A percentile compares a stretch with the other conserved stretches of the same genome.
Conservation (phyloP, 2,797 vertebrate genomes). For the Kryptolebias ocellatus region DNA sequence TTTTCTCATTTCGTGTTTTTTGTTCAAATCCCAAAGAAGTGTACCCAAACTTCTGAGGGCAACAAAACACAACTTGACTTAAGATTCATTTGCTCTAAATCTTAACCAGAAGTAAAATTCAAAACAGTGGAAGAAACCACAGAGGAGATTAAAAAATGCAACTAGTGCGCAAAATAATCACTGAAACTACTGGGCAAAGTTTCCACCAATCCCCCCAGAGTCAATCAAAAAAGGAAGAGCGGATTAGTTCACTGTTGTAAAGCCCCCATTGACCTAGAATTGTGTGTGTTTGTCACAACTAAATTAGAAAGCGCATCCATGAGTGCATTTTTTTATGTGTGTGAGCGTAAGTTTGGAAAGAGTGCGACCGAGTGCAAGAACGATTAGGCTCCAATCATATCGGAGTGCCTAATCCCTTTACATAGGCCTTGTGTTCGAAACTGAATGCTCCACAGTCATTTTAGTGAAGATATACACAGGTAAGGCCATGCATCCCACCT, state of each 20-base stretch:
- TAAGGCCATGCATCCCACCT: slow-evolving; percentile 22
- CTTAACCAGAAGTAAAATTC: slow-evolving; percentile 19
- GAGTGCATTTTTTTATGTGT: slow-evolving; percentile 43
- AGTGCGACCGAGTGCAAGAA: slow-evolving; percentile 29
- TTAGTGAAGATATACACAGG: slow-evolving; percentile 7
- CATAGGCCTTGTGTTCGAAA: slow-evolving; percentile 34
- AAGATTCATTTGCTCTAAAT: slow-evolving; percentile 35
- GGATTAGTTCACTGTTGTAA: slow-evolving; percentile 63
- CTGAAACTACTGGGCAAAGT: slow-evolving; percentile 49
- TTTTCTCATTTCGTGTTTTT: slow-evolving; percentile 63
- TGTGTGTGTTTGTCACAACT: slow-evolving; percentile 51
- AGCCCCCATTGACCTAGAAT: slow-evolving; percentile 69
- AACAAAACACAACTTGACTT: slow-evolving; percentile 43
- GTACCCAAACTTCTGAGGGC: slow-evolving; percentile 37
- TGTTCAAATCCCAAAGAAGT: slow-evolving; percentile 40
- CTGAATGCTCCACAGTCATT: slow-evolving; percentile 27
- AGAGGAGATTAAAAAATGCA: slow-evolving; percentile 25
- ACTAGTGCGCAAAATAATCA: slow-evolving; percentile 46
- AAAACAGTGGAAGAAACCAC: slow-evolving; percentile 7
- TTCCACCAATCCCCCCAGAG: slow-evolving; percentile 48
- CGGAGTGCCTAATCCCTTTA: slow-evolving; percentile 54
- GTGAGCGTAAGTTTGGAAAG: not conserved
- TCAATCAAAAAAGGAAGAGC: slow-evolving; percentile 52
- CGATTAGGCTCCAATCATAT: slow-evolving; percentile 50
- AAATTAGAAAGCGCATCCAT: slow-evolving; percentile 44